Base-by-base conservation (phyloP, 2,113 vertebrate genomes). In the Dromiciops gliroides region DNA sequence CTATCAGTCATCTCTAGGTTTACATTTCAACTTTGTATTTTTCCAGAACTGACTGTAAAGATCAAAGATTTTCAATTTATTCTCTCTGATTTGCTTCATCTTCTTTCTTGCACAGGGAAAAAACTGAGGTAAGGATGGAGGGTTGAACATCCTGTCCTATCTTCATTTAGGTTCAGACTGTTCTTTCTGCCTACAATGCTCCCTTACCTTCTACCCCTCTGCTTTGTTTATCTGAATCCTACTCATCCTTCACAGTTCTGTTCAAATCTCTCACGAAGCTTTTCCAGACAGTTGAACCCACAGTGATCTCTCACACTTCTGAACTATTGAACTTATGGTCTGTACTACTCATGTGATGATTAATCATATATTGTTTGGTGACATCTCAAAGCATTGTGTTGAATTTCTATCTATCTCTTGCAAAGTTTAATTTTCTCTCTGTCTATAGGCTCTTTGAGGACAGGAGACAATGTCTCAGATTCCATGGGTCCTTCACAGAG, bases 221-320 rank as follows among this genome's bases (percentile, higher is more conserved):
- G 49, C 0, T 67, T 22, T 94, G 37, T 89, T 88, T 48, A 4
- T 89, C 91, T 92, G 53, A 94, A 96, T 91, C 90, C 94, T 90
- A 11, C 28, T 94, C n/a, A 49, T 1, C 92, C 50, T 48, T 53
- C 52, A 89, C 37, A 48, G 51, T 44, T 37, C 90, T 89, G 90
- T 50, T 92, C 89, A 97, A 94, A 96, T 93, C 51, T 83, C 92
- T 94, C 47, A n/a, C 67, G 47, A 49, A 93, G 48, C 48, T 75
- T 89, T 92, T 25, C 50, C 44, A 16, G 91, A 51, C 47, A 28
- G 47, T 90, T 50, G 25, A 89, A 53, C 91, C 89, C 52, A 67
- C 83, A 90, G 28, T 83, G 60, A 37, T 31, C 31, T 31, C 25
- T 93, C 51, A n/a, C 14, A 0, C 83, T 49, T 91, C 48, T 2